A percentile compares a stretch with the other conserved stretches of the same genome.
Evolutionary conservation across 2,797 vertebrate genomes (phyloP).

Genomic region (Sciurus carolinensis): DNA sequence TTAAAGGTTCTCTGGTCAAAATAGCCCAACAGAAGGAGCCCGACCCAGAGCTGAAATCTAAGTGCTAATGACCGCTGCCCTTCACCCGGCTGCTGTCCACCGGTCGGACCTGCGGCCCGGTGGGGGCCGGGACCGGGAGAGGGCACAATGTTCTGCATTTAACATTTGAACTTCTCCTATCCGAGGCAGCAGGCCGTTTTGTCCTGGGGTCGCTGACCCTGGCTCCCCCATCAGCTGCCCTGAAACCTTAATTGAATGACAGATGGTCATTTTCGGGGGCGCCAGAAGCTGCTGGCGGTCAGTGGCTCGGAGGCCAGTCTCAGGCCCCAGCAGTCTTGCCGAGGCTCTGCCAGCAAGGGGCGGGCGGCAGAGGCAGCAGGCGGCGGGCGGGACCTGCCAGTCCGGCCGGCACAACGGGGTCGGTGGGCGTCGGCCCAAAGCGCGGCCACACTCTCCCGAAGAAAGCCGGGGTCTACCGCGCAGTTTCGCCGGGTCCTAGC

Average conservation of each 20-base stretch:
- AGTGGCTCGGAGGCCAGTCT: constrained; percentile 75
- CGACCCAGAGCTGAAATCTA: constrained; percentile 89
- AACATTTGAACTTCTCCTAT: constrained; percentile 91
- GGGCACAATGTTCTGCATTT: constrained; percentile 90
- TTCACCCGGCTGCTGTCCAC: constrained; percentile 87
- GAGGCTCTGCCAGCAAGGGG: neutral
- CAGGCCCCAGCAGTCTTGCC: constrained; percentile 57
- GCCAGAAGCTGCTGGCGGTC: constrained; percentile 86
- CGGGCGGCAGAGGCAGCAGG: neutral
- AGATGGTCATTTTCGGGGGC: constrained; percentile 92
- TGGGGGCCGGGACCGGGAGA: constrained; percentile 79
- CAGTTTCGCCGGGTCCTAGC: neutral
- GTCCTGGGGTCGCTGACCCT: constrained; percentile 92
- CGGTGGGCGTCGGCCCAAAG: neutral
- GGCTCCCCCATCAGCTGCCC: constrained; percentile 91
- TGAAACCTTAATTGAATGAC: constrained; percentile 92
- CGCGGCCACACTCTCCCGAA: neutral
- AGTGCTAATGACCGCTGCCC: constrained; percentile 91
- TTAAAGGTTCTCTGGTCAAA: constrained; percentile 87
- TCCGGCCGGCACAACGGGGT: neutral
- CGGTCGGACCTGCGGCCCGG: constrained; percentile 76
- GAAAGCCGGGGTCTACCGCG: neutral
- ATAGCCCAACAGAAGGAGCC: constrained; percentile 90
- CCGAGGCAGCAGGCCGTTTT: constrained; percentile 90
- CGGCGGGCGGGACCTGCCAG: fast-evolving